A percentile compares a stretch with the other conserved stretches of the same genome.
phyloP scores from a whole-genome alignment of 53 echinoderm and acorn worm genomes.

The Temnopleurus reevesii region DNA sequence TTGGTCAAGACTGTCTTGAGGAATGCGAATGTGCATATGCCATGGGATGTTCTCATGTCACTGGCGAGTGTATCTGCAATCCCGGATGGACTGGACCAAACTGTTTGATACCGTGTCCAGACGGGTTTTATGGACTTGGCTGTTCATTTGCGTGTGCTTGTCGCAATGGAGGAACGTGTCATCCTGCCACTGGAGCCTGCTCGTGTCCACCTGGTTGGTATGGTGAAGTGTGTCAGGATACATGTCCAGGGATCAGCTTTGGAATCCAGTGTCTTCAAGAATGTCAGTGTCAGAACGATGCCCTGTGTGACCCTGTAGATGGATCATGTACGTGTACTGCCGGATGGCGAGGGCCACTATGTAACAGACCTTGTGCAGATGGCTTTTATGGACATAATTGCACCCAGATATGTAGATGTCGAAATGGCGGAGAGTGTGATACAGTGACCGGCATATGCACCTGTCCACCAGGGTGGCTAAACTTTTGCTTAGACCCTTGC shows the following conservation, averaged over 20 bases:
- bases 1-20: constrained; percentile 68
- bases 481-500: constrained; percentile 79
- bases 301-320: constrained; percentile 68
- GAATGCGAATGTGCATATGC: constrained; percentile 73
- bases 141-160: constrained; percentile 66
- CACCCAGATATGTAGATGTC: constrained; percentile 67
- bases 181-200: constrained; percentile 69
- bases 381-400: constrained; percentile 84
- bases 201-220: constrained; percentile 81
- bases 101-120: constrained; percentile 67
- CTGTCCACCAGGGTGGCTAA: constrained; percentile 86
- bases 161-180: constrained; percentile 66
- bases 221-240: constrained; percentile 60
- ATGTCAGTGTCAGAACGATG: constrained; percentile 88
- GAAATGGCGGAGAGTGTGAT: constrained; percentile 85
- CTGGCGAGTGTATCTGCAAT: constrained; percentile 70
- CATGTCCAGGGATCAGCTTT: constrained; percentile 61
- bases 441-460: constrained; percentile 83
- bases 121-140: constrained; percentile 68
- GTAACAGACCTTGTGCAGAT: constrained; percentile 70
- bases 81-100: constrained; percentile 77
- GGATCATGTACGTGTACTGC: constrained; percentile 81
- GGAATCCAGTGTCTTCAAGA: constrained; percentile 70
- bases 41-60: constrained; percentile 60
- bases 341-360: constrained; percentile 77